A percentile compares a stretch with the other conserved stretches of the same genome.
phyloP scores from a whole-genome alignment of 2,888 invertebrate species.

The Nemotelus nigrinus region DNA sequence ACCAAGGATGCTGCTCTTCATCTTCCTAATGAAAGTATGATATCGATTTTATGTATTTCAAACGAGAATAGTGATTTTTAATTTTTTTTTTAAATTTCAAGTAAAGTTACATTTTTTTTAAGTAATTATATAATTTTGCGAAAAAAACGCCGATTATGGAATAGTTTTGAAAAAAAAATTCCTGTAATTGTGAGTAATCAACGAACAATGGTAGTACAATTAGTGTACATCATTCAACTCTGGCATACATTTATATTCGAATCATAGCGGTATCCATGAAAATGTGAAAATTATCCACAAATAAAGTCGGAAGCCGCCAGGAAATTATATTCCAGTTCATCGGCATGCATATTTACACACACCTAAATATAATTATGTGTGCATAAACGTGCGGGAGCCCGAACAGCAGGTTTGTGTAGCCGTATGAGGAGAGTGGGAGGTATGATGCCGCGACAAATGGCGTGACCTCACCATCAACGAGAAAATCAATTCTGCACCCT shows the following conservation, averaged over 20 bases:
- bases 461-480: constrained; percentile 11
- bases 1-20: too few species aligned
- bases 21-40: too few species aligned
- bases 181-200: too few species aligned
- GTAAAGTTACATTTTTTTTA: too few species aligned
- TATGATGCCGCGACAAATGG: neutral
- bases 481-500: constrained; percentile 2
- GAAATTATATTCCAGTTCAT: neutral
- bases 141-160: too few species aligned
- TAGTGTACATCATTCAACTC: too few species aligned
- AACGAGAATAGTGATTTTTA: too few species aligned
- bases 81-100: too few species aligned
- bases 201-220: too few species aligned
- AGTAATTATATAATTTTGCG: too few species aligned
- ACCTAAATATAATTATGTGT: neutral
- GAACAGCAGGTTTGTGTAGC: neutral
- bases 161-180: too few species aligned
- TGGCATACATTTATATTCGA: neutral
- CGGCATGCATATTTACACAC: neutral
- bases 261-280: neutral
- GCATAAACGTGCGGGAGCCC: neutral
- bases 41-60: too few species aligned
- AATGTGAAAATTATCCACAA: constrained; percentile 18
- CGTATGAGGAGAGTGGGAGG: neutral
- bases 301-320: neutral